These are phyloP conservation scores for Drosophila trichaetosa DNA, from an alignment of 2,888 invertebrate species.

Conservation along the genomic window DNA sequence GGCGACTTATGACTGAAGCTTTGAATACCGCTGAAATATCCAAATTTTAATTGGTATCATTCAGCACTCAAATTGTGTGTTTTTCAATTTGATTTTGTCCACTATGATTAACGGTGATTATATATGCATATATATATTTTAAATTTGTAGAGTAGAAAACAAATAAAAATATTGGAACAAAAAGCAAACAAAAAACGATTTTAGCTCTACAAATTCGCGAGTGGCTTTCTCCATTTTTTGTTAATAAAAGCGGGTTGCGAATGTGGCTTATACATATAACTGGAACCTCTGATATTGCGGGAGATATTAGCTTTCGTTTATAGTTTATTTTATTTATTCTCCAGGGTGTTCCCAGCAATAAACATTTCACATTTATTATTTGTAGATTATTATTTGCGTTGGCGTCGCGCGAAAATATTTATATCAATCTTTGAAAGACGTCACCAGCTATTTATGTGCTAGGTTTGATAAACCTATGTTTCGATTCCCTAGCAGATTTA, in stretches of 20 bases:
- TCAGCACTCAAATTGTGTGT: background rate
- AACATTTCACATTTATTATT: background rate
- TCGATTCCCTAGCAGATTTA: background rate
- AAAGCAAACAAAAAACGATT: background rate
- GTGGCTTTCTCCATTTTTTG: background rate
- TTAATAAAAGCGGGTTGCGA: background rate
- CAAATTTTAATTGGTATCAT: conserved; percentile 52
- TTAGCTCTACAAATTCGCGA: background rate
- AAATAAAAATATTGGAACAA: background rate
- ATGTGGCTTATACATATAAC: too few relatives aligned
- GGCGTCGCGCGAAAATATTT: background rate
- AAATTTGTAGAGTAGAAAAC: background rate
- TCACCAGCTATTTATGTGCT: background rate
- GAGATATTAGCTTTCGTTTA: background rate
- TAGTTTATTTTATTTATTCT: background rate
- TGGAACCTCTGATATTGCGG: background rate
- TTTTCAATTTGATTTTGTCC: background rate
- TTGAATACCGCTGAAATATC: conserved; percentile 82
- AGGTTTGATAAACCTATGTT: background rate
- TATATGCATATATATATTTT: background rate
- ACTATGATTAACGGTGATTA: background rate
- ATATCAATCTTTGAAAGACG: background rate
- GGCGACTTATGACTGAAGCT: conserved; percentile 89
- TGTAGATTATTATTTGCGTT: background rate
- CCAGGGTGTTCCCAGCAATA: background rate